Evolutionary conservation across 2,888 invertebrate genomes (phyloP).

Genomic region (Pachydiplax longipennis): DNA sequence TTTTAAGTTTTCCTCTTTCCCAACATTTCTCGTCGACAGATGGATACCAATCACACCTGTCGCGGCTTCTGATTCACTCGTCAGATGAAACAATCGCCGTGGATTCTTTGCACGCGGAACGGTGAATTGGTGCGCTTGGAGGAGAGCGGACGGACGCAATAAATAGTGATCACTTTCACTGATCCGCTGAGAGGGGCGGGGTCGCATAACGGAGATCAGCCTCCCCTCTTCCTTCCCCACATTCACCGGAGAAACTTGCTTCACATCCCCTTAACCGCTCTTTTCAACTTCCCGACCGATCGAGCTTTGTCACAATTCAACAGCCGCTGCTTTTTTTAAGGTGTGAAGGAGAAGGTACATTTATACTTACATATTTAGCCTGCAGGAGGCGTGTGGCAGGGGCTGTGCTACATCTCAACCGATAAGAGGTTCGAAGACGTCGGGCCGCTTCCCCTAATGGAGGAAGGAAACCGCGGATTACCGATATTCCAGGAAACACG

Average conservation of each 20-base stretch:
- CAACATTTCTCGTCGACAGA: not conserved
- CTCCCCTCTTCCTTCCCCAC: not conserved
- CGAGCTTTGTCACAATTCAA: not conserved
- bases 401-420: no score
- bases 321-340: not conserved
- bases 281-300: not conserved
- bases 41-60: not conserved
- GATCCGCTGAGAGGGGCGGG: not conserved
- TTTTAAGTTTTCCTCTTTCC: not conserved
- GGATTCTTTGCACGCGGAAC: not conserved
- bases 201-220: not conserved
- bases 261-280: not conserved
- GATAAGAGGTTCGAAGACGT: no score
- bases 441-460: no score
- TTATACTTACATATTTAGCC: no score
- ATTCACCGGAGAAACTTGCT: not conserved
- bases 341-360: not conserved
- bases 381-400: no score
- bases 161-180: not conserved
- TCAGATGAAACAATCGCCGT: not conserved
- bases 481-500: no score
- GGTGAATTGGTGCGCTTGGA: not conserved
- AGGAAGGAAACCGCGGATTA: no score
- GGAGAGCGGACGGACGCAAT: not conserved
- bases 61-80: not conserved